These are phyloP conservation scores for Subacronicta megacephala DNA, from an alignment of 2,888 invertebrate species.

Conservation along the genomic window DNA sequence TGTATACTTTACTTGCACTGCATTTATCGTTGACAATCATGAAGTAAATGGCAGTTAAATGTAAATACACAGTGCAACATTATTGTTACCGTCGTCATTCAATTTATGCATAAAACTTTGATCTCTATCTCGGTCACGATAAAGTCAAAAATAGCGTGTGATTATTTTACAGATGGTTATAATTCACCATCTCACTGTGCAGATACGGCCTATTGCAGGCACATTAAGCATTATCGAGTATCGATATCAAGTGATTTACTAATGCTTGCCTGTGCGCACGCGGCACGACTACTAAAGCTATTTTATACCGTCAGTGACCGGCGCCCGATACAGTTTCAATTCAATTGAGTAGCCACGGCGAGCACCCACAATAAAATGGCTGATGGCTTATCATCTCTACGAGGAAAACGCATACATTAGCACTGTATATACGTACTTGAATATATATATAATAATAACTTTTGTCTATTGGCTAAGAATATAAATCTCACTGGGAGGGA, in stretches of 20 bases:
- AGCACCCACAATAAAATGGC: slow-evolving; percentile 27
- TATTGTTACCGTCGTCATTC: slow-evolving; percentile 15
- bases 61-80: slow-evolving; percentile 35
- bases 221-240: slow-evolving; percentile 65
- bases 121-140: slow-evolving; percentile 38
- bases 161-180: slow-evolving; percentile 40
- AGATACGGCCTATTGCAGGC: slow-evolving; percentile 60
- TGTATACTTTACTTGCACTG: slow-evolving; percentile 21
- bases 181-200: slow-evolving; percentile 41
- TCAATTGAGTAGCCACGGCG: slow-evolving; percentile 45
- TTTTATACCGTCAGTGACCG: slow-evolving; percentile 63
- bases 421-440: neutral
- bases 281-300: slow-evolving; percentile 42
- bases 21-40: slow-evolving; percentile 47
- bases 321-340: slow-evolving; percentile 61
- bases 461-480: too few relatives aligned
- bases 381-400: slow-evolving; percentile 23
- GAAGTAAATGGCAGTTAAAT: slow-evolving; percentile 42
- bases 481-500: too few relatives aligned
- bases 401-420: slow-evolving; percentile 6
- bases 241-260: slow-evolving; percentile 70
- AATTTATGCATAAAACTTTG: slow-evolving; percentile 25
- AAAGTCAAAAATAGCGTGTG: slow-evolving; percentile 37
- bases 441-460: neutral
- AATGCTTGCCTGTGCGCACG: slow-evolving; percentile 61